Percentiles rank a stretch among this genome's conserved stretches.
These are phyloP conservation scores for Cichladusa arquata DNA, from an alignment of 2,113 vertebrate species.

Conservation along the genomic window DNA sequence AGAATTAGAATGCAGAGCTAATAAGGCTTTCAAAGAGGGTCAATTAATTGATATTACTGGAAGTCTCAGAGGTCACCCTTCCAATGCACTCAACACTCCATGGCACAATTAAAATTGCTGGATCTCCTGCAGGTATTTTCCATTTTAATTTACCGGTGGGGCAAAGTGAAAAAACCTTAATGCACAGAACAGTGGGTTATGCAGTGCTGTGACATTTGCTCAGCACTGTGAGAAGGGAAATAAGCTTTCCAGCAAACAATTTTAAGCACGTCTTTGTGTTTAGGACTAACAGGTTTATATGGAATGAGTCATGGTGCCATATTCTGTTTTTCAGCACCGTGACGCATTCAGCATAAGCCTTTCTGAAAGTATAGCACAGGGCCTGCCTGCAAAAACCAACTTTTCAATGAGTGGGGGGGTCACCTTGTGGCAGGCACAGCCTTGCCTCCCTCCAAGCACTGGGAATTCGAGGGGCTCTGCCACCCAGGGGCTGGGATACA, in stretches of 20 bases:
- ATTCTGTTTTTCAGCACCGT: background rate
- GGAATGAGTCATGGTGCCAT: background rate
- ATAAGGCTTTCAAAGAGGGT: background rate
- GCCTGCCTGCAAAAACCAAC: background rate
- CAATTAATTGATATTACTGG: background rate
- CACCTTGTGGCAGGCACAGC: background rate
- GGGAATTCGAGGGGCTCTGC: background rate
- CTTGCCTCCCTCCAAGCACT: background rate
- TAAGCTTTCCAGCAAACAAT: background rate
- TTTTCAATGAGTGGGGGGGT: background rate
- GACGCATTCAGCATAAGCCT: background rate
- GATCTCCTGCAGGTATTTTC: constrained; percentile 2
- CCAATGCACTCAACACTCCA: background rate
- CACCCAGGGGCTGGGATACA: fast-evolving
- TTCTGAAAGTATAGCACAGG: background rate
- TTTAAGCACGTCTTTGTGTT: background rate
- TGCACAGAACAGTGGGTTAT: background rate
- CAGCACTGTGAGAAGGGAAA: background rate
- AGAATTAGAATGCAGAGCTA: background rate
- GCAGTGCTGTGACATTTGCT: background rate
- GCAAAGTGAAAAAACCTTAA: background rate
- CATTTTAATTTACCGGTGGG: background rate
- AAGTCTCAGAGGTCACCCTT: background rate
- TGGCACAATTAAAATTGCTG: background rate
- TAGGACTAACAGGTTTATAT: background rate